phyloP scores from a whole-genome alignment of 2,113 vertebrate species.

The Arenaria interpres region DNA sequence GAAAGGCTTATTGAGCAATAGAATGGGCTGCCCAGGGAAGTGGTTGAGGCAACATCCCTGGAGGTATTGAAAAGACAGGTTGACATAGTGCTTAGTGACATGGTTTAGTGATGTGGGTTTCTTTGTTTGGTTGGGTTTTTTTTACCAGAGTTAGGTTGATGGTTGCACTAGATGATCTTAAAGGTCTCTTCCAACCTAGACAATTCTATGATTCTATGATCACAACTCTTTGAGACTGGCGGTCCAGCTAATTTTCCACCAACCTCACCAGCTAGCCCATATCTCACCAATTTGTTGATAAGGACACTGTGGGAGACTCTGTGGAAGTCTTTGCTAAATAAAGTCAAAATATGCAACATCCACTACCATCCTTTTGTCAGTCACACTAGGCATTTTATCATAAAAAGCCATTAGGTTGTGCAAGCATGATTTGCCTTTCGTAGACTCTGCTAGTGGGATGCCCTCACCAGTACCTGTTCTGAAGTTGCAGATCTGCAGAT shows the following conservation, averaged over 20 bases:
- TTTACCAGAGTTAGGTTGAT: too few species aligned
- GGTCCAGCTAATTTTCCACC: not conserved
- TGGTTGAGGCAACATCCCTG: too few species aligned
- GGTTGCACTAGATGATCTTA: too few species aligned
- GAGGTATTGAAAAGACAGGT: too few species aligned
- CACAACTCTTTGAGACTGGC: not conserved
- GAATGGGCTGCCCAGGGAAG: too few species aligned
- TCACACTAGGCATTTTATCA: not conserved
- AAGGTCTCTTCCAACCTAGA: too few species aligned
- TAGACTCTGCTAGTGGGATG: too few species aligned
- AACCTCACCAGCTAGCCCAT: not conserved
- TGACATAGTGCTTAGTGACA: too few species aligned
- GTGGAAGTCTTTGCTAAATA: not conserved
- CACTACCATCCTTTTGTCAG: not conserved
- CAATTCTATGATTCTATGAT: too few species aligned
- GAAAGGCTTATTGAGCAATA: too few species aligned
- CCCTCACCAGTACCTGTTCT: not conserved
- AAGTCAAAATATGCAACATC: not conserved
- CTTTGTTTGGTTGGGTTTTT: too few species aligned
- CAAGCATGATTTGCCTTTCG: not conserved
- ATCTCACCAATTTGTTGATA: fast-evolving
- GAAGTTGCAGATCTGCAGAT: not conserved
- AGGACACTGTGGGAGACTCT: fast-evolving
- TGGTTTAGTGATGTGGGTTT: too few species aligned
- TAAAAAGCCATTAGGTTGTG: not conserved